These are phyloP conservation scores for Aphaenogaster rudis DNA, from an alignment of 1,140 invertebrate species.

Conservation along the genomic window DNA sequence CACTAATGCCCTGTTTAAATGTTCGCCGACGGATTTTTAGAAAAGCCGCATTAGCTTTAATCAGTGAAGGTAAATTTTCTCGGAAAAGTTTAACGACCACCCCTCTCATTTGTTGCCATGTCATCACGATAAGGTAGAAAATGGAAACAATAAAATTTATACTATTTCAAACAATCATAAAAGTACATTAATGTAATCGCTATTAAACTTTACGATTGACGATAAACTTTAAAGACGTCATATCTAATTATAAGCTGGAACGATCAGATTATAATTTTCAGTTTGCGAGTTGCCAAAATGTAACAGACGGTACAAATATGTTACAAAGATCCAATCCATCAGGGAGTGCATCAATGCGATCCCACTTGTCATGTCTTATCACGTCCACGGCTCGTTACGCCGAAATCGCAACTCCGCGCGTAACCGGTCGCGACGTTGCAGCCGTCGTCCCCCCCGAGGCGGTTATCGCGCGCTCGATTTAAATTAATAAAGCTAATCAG, in stretches of 20 bases:
- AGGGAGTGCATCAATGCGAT: neutral
- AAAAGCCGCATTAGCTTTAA: neutral
- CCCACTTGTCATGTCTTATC: conserved; percentile 8
- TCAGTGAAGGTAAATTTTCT: neutral
- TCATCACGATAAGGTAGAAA: neutral
- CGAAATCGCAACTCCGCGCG: conserved; percentile 2
- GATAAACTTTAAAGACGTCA: neutral
- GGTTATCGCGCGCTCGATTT: conserved; percentile 72
- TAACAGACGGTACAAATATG: neutral
- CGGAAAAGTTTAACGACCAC: neutral
- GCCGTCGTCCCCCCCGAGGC: conserved; percentile 11
- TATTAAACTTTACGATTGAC: neutral
- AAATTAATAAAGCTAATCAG: conserved; percentile 82
- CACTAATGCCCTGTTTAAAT: conserved; percentile 28
- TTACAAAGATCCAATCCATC: neutral
- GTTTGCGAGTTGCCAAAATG: neutral
- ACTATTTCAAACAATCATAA: neutral
- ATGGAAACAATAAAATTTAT: neutral
- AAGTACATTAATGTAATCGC: neutral
- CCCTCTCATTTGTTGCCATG: neutral
- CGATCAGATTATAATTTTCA: neutral
- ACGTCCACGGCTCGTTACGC: neutral
- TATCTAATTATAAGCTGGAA: too few species aligned
- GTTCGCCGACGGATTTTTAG: conserved; percentile 17
- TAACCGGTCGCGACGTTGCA: neutral